Evolutionary conservation across 2,797 vertebrate genomes (phyloP), one percentile per base, ranked within the genome.

Genomic region (Myiotriccus ornatus): DNA sequence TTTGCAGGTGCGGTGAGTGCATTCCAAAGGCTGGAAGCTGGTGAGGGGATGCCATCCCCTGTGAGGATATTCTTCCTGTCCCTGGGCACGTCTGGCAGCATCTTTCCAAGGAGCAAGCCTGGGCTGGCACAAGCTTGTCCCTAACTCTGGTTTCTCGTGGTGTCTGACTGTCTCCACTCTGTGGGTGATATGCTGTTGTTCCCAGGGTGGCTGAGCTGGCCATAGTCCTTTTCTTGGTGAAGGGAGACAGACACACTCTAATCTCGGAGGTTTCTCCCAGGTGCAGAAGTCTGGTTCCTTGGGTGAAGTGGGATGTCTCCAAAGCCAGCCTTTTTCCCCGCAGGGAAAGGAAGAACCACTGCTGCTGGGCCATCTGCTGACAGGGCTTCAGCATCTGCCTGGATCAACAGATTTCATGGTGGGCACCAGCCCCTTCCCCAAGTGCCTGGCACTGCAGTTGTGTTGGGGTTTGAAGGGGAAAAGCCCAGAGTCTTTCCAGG

Each of bases 91-190:
- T 24, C 28, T 30, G 25, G 34, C 22, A 32, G 34, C 9, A 23
- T 19, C 28, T 75, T 52, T 56, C 6, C 12, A 34, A 57, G 39
- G 43, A 57, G n/a, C 49, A 47, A 82, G 11, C 24, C 67, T 30
- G 57, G 56, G 37, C 11, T 80, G 77, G 32, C 32, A 35, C 13
- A 9, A n/a, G 9, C 10, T 67, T 80, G 30, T 49, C 21, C 43
- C 24, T 19, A 5, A 2, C 32, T 19, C 2, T 6, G 32, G 7
- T 35, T 53, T 70, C 47, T 67, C 8, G 1, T 3, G 6, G 28
- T 41, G 18, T 50, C n/a, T 70, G 46, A 8, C 20, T 55, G 55
- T 44, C 55, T 59, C 50, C 35, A 4, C 16, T 43, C 27, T 4
- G 9, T 14, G 44, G 18, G 23, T 22, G 32, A 35, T 25, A 28